phyloP scores from a whole-genome alignment of 1,140 invertebrate genomes.

The Euura lappo region DNA sequence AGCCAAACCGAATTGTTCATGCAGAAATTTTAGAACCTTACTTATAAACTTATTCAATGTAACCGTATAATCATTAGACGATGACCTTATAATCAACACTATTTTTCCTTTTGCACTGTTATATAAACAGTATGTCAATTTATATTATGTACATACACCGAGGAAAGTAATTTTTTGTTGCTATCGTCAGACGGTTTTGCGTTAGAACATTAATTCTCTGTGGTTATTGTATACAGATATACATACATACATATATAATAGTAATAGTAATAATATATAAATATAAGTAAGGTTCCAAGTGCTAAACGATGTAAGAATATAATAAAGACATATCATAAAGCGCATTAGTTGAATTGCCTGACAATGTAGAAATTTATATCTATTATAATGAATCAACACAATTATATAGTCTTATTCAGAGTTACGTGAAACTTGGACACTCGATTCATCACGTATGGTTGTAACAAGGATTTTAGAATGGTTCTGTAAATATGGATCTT shows the following conservation, averaged over 20 bases:
- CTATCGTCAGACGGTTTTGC: too few species aligned
- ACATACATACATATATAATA: too few species aligned
- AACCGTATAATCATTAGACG: too few species aligned
- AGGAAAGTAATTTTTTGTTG: too few species aligned
- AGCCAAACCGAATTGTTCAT: slow-evolving; percentile 59
- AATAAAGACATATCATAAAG: slow-evolving; percentile 60
- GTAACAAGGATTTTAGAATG: too few species aligned
- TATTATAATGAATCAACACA: not conserved
- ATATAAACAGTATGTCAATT: too few species aligned
- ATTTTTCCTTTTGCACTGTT: too few species aligned
- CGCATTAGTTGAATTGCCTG: slow-evolving; percentile 59
- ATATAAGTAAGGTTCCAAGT: slow-evolving; percentile 45
- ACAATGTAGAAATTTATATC: slow-evolving; percentile 51
- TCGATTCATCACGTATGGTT: not conserved
- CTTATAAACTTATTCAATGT: slow-evolving; percentile 27
- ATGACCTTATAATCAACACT: too few species aligned
- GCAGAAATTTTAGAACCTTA: slow-evolving; percentile 45
- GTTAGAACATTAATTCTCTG: too few species aligned
- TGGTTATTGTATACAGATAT: too few species aligned
- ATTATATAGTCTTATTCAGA: not conserved
- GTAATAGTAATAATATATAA: not conserved
- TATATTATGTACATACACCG: too few species aligned
- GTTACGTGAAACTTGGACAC: not conserved
- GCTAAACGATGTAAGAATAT: slow-evolving; percentile 53
- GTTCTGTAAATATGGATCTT: too few species aligned